Conservation (phyloP, 2,113 vertebrate species). For the Manacus vitellinus region DNA sequence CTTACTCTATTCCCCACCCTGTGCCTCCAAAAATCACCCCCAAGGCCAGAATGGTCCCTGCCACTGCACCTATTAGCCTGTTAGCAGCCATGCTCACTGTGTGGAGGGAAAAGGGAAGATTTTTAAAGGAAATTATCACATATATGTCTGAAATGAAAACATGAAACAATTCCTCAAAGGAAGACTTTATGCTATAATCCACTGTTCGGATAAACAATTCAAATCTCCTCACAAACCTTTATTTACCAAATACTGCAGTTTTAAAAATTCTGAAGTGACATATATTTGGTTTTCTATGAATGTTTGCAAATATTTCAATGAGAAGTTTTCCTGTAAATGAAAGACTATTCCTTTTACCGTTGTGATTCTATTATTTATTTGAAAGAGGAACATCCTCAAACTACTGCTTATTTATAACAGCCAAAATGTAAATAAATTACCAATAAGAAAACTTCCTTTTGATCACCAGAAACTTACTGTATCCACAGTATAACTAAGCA, state of each 20-base stretch:
- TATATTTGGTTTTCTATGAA: not conserved
- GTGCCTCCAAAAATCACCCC: conserved; percentile 99
- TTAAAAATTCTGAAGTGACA: not conserved
- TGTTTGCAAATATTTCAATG: not conserved
- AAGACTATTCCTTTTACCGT: not conserved
- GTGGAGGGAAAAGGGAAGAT: conserved; percentile 92
- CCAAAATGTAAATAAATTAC: not conserved
- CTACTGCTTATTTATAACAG: not conserved
- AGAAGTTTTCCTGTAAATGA: not conserved
- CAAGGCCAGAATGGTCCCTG: conserved; percentile 99
- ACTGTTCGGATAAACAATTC: not conserved
- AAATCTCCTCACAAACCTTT: not conserved
- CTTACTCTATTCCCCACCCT: conserved; percentile 99
- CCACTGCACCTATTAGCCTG: conserved; percentile 99
- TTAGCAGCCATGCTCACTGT: conserved; percentile 99
- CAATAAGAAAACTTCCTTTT: not conserved
- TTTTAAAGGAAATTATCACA: conserved; percentile 68
- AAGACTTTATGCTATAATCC: conserved; percentile 10
- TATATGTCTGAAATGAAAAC: conserved; percentile 62
- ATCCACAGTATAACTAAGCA: not conserved
- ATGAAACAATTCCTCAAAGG: conserved; percentile 38
- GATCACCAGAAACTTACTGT: conserved; percentile 27
- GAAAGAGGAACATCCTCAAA: not conserved
- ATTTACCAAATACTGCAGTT: not conserved
- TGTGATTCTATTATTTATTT: not conserved